These are phyloP conservation scores for Meloidogyne exigua DNA, from an alignment of 1,140 invertebrate genomes.

Conservation along the genomic window DNA sequence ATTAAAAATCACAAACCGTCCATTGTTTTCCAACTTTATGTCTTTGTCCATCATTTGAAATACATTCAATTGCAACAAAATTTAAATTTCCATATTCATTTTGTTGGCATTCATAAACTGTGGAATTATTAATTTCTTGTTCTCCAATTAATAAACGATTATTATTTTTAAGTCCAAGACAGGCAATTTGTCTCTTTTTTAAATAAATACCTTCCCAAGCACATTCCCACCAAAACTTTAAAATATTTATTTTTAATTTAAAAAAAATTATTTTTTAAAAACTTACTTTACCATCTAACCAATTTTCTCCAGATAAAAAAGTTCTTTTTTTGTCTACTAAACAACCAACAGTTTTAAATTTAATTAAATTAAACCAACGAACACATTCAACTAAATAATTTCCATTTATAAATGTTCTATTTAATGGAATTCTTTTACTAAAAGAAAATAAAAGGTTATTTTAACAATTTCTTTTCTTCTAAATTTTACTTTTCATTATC, in stretches of 20 bases:
- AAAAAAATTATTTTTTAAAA: no score
- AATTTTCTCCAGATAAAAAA: constrained; percentile 6
- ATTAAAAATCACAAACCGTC: constrained; percentile 4
- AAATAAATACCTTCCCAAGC: constrained; percentile 11
- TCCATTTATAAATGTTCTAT: neutral
- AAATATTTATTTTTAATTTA: neutral
- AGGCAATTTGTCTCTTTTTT: constrained; percentile 16
- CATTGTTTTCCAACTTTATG: constrained; percentile 33
- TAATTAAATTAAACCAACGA: neutral
- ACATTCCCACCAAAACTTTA: constrained; percentile 13
- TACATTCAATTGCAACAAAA: constrained; percentile 26
- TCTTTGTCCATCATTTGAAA: constrained; percentile 20
- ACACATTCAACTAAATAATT: constrained; percentile 12
- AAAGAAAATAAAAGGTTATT: neutral
- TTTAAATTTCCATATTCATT: constrained; percentile 21
- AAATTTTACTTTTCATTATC: constrained; percentile 5
- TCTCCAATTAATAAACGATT: constrained; percentile 19
- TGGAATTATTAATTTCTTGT: constrained; percentile 7
- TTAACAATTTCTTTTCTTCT: neutral
- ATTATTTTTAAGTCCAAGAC: neutral
- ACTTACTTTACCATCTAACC: neutral
- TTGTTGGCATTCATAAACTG: constrained; percentile 34
- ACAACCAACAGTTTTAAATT: constrained; percentile 25
- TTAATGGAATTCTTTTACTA: constrained; percentile 5
- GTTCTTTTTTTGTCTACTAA: neutral